Conservation (phyloP, 2,797 vertebrate species). For the Acanthiza pusilla region DNA sequence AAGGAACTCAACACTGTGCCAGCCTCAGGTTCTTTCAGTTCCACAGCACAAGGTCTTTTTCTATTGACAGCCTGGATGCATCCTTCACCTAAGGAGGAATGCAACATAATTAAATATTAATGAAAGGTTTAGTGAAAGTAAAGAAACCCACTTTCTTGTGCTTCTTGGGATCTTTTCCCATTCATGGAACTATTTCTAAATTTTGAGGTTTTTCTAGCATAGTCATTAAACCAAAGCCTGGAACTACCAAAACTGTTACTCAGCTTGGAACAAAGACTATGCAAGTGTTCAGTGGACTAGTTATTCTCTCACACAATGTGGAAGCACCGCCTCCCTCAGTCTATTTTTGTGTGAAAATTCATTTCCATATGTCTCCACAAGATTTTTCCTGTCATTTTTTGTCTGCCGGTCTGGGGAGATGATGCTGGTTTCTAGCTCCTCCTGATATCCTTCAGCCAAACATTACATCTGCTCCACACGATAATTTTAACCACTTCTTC, state of each 20-base stretch:
- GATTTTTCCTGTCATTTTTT: not conserved
- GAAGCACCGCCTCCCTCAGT: not conserved
- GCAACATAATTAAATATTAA: not conserved
- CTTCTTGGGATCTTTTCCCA: not conserved
- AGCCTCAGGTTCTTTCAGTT: not conserved
- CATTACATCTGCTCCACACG: not conserved
- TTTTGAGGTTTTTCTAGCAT: not conserved
- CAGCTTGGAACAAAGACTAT: not conserved
- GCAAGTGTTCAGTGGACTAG: not conserved
- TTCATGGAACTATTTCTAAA: not conserved
- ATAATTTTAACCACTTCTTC: not conserved
- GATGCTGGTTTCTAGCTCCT: not conserved
- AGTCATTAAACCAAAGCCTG: not conserved
- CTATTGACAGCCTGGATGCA: not conserved
- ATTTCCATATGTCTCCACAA: not conserved
- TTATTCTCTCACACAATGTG: not conserved
- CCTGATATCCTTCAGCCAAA: not conserved
- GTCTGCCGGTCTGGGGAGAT: not conserved
- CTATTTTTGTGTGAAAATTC: not conserved
- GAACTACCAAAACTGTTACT: not conserved
- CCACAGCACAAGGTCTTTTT: not conserved
- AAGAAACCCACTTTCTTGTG: not conserved
- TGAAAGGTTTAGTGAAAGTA: not conserved
- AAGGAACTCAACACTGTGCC: not conserved
- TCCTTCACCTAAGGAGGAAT: not conserved